These are phyloP conservation scores for Toxostoma redivivum DNA, from an alignment of 2,113 vertebrate species.

Conservation along the genomic window DNA sequence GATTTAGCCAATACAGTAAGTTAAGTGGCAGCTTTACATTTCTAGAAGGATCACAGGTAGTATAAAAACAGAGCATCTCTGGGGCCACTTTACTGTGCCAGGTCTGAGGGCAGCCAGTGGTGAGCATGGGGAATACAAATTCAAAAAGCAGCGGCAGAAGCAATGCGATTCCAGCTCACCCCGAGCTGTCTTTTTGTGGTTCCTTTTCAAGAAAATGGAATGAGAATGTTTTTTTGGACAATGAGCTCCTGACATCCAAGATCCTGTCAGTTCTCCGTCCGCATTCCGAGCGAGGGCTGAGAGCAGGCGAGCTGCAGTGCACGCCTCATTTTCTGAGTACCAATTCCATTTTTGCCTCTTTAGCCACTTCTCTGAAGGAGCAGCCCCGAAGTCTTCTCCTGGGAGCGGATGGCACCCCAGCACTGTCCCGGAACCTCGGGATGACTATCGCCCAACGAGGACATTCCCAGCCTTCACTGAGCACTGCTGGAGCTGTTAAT, in stretches of 20 bases:
- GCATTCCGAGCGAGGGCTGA: slow-evolving; percentile 41
- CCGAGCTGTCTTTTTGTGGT: slow-evolving; percentile 68
- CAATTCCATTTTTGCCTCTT: slow-evolving; percentile 69
- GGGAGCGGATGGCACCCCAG: slow-evolving; percentile 80
- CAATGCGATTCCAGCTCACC: background rate
- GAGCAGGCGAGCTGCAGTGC: slow-evolving; percentile 55
- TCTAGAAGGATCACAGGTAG: slow-evolving; percentile 73
- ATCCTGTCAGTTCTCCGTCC: slow-evolving; percentile 74
- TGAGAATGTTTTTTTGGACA: slow-evolving; percentile 79
- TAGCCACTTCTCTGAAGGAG: slow-evolving; percentile 80
- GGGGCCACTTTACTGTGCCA: slow-evolving; percentile 35
- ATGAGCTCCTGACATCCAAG: slow-evolving; percentile 78
- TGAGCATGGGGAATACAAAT: slow-evolving; percentile 70
- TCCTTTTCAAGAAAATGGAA: slow-evolving; percentile 73
- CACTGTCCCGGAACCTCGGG: slow-evolving; percentile 75
- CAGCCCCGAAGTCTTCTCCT: slow-evolving; percentile 65
- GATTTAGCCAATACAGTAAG: slow-evolving; percentile 71
- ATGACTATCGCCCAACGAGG: slow-evolving; percentile 86
- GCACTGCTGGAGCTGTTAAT: slow-evolving; percentile 58
- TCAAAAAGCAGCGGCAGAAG: slow-evolving; percentile 58
- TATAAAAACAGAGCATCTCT: slow-evolving; percentile 62
- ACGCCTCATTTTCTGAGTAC: slow-evolving; percentile 67
- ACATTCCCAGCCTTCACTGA: slow-evolving; percentile 69
- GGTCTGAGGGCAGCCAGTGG: slow-evolving; percentile 1
- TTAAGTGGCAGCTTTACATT: slow-evolving; percentile 66